Evolutionary conservation across 2,797 vertebrate species (phyloP).

Genomic region (Simalia tracyae): DNA sequence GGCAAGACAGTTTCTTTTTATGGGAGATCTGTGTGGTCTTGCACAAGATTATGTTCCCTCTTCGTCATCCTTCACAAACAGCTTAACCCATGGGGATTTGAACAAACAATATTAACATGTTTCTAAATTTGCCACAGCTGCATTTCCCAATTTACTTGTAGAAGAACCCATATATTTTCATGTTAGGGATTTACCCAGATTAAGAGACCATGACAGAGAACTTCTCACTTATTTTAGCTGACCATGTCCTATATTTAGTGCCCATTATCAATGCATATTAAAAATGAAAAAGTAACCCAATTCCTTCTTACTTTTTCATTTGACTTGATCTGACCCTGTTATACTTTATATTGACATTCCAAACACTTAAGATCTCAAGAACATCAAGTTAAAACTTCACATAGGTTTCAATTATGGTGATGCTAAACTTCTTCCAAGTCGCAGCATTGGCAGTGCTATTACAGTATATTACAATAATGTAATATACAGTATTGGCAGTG

Average conservation of each 20-base stretch:
- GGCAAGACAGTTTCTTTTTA: conserved; percentile 18
- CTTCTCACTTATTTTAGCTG: background rate
- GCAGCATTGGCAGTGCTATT: too few relatives aligned
- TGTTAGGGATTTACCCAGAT: background rate
- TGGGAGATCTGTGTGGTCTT: conserved; percentile 44
- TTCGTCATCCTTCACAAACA: conserved; percentile 15
- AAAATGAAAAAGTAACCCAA: background rate
- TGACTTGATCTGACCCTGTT: background rate
- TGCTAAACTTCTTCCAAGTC: too few relatives aligned
- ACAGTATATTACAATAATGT: too few relatives aligned
- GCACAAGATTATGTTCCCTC: conserved; percentile 35
- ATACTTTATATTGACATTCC: background rate
- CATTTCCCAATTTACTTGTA: background rate
- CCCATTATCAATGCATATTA: background rate
- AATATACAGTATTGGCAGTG: background rate
- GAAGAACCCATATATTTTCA: background rate
- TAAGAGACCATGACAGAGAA: background rate
- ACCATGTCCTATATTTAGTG: background rate
- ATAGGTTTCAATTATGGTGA: background rate
- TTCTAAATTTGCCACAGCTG: background rate
- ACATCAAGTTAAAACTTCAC: background rate
- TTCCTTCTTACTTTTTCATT: background rate
- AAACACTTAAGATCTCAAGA: background rate
- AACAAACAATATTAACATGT: background rate
- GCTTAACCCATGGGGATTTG: background rate